Conservation (phyloP, 1,140 invertebrate species). For the Heliconius hewitsoni region DNA sequence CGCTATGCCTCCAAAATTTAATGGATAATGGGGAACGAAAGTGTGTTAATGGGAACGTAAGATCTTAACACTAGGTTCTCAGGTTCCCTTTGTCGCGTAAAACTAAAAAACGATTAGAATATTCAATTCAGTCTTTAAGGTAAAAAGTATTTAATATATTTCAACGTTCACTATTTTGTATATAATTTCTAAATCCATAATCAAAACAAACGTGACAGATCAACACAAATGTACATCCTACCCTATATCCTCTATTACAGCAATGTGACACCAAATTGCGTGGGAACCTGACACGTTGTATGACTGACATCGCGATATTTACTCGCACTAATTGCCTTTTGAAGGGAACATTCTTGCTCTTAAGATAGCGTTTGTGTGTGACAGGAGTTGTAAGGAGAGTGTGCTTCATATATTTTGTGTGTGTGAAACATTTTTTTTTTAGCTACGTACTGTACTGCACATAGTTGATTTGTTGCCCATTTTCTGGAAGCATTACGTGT, state of each 20-base stretch:
- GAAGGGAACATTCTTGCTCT: neutral
- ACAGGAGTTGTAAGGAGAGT: neutral
- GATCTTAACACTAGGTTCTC: too few relatives aligned
- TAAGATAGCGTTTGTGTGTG: neutral
- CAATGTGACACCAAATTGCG: too few relatives aligned
- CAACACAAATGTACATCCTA: neutral
- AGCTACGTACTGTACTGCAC: too few relatives aligned
- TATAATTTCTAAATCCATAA: neutral
- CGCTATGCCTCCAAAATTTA: too few relatives aligned
- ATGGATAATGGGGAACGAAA: too few relatives aligned
- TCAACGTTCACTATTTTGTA: neutral
- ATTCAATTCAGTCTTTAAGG: neutral
- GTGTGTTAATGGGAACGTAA: too few relatives aligned
- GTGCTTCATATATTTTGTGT: neutral
- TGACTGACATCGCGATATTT: conserved; percentile 3
- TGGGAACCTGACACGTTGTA: neutral
- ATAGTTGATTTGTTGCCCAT: too few relatives aligned
- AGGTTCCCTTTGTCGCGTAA: too few relatives aligned
- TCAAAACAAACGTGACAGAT: neutral
- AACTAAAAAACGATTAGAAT: too few relatives aligned
- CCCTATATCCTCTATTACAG: neutral
- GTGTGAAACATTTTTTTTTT: too few relatives aligned
- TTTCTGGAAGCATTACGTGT: too few relatives aligned
- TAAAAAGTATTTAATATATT: neutral
- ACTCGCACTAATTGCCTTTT: conserved; percentile 5